phyloP scores from a whole-genome alignment of 2,113 vertebrate genomes.

The Electrona antarctica region DNA sequence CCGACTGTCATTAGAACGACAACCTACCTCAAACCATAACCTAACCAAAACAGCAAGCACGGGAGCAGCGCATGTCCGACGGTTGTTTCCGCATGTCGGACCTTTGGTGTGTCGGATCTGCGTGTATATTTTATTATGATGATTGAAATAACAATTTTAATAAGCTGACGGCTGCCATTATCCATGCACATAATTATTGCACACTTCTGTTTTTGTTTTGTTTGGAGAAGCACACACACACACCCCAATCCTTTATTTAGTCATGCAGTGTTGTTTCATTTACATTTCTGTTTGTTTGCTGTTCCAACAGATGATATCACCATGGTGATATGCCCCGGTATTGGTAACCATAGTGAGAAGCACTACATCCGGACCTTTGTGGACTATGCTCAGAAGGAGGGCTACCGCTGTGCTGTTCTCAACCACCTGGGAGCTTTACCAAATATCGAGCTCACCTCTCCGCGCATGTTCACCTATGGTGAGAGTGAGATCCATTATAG shows the following conservation, averaged over 20 bases:
- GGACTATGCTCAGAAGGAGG: conserved; percentile 93
- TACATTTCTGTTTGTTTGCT: background rate
- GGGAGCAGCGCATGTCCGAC: too few species aligned
- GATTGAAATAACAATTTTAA: too few species aligned
- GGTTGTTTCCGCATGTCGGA: too few species aligned
- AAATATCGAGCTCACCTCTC: conserved; percentile 95
- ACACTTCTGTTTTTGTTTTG: too few species aligned
- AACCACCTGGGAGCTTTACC: conserved; percentile 96
- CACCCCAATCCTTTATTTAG: conserved; percentile 15
- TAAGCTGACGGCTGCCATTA: too few species aligned
- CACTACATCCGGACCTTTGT: conserved; percentile 98
- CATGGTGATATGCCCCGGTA: conserved; percentile 98
- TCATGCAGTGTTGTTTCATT: conserved; percentile 3
- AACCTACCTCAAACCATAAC: too few species aligned
- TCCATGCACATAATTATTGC: too few species aligned
- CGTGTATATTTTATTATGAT: too few species aligned
- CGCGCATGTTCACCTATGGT: conserved; percentile 99
- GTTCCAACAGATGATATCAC: conserved; percentile 89
- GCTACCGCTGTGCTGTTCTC: conserved; percentile 94
- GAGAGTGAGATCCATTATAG: conserved; percentile 43
- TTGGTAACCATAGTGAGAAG: conserved; percentile 98
- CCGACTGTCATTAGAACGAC: too few species aligned
- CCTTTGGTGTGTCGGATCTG: too few species aligned
- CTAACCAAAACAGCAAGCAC: too few species aligned
- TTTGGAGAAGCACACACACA: background rate